phyloP scores from a whole-genome alignment of 2,113 vertebrate species.

The Chaetops frenatus region DNA sequence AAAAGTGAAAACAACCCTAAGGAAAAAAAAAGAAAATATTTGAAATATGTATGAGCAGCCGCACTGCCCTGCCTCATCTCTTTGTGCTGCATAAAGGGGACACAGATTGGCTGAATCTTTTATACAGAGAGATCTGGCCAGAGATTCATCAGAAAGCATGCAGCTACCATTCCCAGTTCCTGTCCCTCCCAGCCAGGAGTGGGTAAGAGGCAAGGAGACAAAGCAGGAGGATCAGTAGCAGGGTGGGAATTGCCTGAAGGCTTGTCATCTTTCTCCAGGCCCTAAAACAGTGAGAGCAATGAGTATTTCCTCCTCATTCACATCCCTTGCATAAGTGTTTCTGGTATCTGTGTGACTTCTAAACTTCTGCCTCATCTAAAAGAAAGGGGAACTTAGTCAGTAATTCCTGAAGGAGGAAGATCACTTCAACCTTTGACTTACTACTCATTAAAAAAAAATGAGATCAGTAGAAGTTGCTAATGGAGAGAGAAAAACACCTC shows the following conservation, averaged over 20 bases:
- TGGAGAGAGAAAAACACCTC: background rate
- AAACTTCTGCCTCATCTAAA: background rate
- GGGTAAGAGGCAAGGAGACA: background rate
- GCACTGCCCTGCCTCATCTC: background rate
- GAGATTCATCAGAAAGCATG: background rate
- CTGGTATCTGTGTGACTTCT: background rate
- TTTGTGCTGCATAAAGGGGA: background rate
- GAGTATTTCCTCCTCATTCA: background rate
- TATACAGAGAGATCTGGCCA: background rate
- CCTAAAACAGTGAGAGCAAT: background rate
- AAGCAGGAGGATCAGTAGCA: background rate
- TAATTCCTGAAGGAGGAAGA: background rate
- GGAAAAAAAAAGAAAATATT: background rate
- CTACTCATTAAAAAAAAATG: background rate
- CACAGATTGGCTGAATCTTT: background rate
- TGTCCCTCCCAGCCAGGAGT: background rate
- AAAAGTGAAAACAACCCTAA: constrained; percentile 1
- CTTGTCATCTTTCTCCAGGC: background rate
- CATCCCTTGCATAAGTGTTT: background rate
- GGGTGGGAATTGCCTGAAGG: background rate
- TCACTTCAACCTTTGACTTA: background rate
- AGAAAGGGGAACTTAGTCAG: background rate
- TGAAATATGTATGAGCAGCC: background rate
- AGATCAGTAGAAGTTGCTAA: background rate
- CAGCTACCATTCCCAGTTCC: background rate